phyloP scores from a whole-genome alignment of 1,140 invertebrate genomes.

The Eubasilissa regina region DNA sequence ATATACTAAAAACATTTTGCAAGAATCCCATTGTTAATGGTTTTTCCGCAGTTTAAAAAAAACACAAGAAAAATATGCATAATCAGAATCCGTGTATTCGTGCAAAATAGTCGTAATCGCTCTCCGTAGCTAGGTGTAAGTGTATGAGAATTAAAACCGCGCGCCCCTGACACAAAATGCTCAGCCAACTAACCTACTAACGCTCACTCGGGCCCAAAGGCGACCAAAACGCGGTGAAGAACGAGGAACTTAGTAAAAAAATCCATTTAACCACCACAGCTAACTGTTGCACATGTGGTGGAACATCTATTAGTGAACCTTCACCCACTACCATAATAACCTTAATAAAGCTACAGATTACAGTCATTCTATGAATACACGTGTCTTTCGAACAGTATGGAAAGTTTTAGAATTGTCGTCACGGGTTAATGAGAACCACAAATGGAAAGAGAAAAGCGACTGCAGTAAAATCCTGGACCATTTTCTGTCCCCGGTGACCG shows the following conservation, averaged over 20 bases:
- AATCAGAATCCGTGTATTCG: background rate
- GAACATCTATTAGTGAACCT: no score
- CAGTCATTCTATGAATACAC: no score
- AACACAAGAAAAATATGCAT: background rate
- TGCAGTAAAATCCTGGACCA: no score
- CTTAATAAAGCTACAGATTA: no score
- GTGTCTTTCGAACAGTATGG: no score
- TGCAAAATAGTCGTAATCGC: slow-evolving; percentile 9
- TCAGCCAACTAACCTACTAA: slow-evolving; percentile 52
- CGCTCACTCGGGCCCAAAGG: slow-evolving; percentile 31
- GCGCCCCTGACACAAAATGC: slow-evolving; percentile 50
- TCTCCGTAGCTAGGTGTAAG: slow-evolving; percentile 7
- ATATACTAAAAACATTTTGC: no score
- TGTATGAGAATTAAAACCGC: slow-evolving; percentile 19
- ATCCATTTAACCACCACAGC: background rate
- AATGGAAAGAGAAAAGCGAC: no score
- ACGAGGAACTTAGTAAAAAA: slow-evolving; percentile 28
- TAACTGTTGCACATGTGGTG: no score
- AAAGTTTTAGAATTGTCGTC: no score
- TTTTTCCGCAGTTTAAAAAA: slow-evolving; percentile 4
- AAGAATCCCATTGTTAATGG: background rate
- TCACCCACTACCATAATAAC: no score
- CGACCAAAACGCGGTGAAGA: slow-evolving; percentile 19
- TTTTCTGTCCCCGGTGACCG: no score
- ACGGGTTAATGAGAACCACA: no score